Evolutionary conservation across 2,797 vertebrate species (phyloP), one percentile per base, ranked within the genome.

Genomic region (Amazona finschi): DNA sequence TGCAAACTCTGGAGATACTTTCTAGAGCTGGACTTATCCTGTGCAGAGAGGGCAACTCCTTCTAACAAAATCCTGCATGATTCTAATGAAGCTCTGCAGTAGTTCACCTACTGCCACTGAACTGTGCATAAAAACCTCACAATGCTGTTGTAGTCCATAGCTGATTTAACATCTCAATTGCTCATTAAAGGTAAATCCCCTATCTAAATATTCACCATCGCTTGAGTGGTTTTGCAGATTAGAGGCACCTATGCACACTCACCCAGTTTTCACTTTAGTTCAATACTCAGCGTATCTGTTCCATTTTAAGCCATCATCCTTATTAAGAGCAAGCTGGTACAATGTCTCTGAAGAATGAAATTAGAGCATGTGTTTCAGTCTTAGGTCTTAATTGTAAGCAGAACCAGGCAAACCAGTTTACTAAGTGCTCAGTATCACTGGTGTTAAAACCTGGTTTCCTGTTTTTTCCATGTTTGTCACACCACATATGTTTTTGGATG

Each of bases 151-250:
- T 44, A 85, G 47, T 49, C 15, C 55, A 14, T 22, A 57, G 66
- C 39, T 85, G 65, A 75, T 88, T 90, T 84, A 75, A 83, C 33
- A 47, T 70, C 58, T 66, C 43, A 86, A 75, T 76, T 92, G 38
- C 72, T 91, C 46, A 60, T 85, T 60, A 49, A 62, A 90, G 60
- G 71, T 84, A 89, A 93, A 95, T 91, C 44, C 74, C 79, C 80
- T 52, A n/a, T n/a, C 0, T 46, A 44, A 84, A 64, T 36, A 67
- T 30, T 87, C 43, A 76, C 15, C 13, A 2, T 47, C 76, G 43
- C 46, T 19, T 41, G 27, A 87, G 9, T 3, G 1, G 66, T 90
- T 87, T 67, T 79, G 41, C 33, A 69, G 47, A 62, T 83, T 64
- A 71, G 70, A 74, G 79, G 22, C 62, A 89, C 58, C 82, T 89